These are phyloP conservation scores for Cololabis saira DNA, from an alignment of 2,113 vertebrate genomes.

Conservation along the genomic window DNA sequence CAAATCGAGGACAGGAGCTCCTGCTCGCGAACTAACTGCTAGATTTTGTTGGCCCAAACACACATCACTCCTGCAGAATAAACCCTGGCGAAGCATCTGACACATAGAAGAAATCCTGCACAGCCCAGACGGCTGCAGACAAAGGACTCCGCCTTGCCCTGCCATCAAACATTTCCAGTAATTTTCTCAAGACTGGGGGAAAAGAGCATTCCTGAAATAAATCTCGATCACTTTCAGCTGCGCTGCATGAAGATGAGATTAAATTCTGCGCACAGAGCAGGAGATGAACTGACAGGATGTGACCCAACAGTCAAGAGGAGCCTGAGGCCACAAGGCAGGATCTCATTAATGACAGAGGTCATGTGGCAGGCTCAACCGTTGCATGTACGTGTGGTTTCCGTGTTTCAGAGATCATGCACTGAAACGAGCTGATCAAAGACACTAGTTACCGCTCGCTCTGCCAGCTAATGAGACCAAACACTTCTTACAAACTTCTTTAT, in stretches of 20 bases:
- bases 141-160: background rate
- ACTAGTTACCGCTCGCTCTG: conserved; percentile 11
- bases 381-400: background rate
- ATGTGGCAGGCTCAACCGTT: conserved; percentile 31
- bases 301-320: conserved; percentile 55
- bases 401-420: conserved; percentile 16
- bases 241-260: conserved; percentile 15
- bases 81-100: background rate
- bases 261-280: conserved; percentile 29
- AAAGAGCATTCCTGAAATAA: conserved; percentile 40
- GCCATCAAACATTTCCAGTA: conserved; percentile 31
- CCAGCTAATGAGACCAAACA: conserved; percentile 45
- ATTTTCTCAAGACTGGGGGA: conserved; percentile 10
- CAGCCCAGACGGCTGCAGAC: no score
- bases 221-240: conserved; percentile 15
- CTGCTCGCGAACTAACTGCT: conserved; percentile 18
- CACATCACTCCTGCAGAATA: conserved; percentile 8
- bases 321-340: conserved; percentile 42
- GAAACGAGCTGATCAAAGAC: conserved; percentile 42
- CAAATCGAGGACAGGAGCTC: conserved; percentile 9
- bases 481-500: conserved; percentile 34
- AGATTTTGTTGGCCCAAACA: conserved; percentile 33
- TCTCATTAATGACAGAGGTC: conserved; percentile 50
- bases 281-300: conserved; percentile 37
- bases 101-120: background rate